Conservation (phyloP, 1,140 invertebrate genomes). For the Drosophila parabipectinata region DNA sequence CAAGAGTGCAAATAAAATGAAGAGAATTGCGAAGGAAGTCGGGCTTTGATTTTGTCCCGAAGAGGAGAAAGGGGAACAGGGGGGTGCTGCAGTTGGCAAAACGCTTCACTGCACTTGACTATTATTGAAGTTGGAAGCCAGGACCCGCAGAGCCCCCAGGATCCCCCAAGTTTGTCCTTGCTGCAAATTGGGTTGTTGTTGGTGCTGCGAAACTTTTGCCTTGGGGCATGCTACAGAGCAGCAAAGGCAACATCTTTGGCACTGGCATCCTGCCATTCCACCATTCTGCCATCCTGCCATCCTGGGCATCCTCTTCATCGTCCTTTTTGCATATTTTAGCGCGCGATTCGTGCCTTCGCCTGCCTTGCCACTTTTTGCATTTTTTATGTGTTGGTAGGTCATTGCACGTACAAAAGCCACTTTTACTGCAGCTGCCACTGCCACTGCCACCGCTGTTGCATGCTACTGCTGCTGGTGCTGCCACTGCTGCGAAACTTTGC, state of each 20-base stretch:
- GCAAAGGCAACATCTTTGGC: slow-evolving; percentile 65
- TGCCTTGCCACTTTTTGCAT: slow-evolving; percentile 70
- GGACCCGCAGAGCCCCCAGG: slow-evolving; percentile 16
- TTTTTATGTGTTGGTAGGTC: slow-evolving; percentile 83
- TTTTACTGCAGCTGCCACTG: slow-evolving; percentile 64
- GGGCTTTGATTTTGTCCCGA: slow-evolving; percentile 47
- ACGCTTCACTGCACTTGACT: slow-evolving; percentile 81
- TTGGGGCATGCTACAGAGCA: slow-evolving; percentile 40
- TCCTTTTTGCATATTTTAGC: slow-evolving; percentile 77
- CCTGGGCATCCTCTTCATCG: slow-evolving; percentile 35
- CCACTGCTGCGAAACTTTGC: slow-evolving; percentile 49
- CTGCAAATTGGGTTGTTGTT: slow-evolving; percentile 54
- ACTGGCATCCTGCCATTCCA: slow-evolving; percentile 9
- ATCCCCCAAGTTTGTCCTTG: slow-evolving; percentile 63
- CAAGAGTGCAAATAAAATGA: slow-evolving; percentile 70
- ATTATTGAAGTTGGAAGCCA: slow-evolving; percentile 76
- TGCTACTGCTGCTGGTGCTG: slow-evolving; percentile 5
- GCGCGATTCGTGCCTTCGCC: slow-evolving; percentile 57
- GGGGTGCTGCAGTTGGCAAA: slow-evolving; percentile 60
- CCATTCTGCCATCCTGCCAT: slow-evolving; percentile 7
- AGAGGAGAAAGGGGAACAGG: background rate
- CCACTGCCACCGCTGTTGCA: slow-evolving; percentile 20
- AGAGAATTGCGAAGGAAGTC: slow-evolving; percentile 23
- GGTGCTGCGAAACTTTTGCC: slow-evolving; percentile 69
- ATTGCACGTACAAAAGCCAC: slow-evolving; percentile 84